phyloP scores from a whole-genome alignment of 1,140 invertebrate genomes.

The Metopolophium dirhodum region DNA sequence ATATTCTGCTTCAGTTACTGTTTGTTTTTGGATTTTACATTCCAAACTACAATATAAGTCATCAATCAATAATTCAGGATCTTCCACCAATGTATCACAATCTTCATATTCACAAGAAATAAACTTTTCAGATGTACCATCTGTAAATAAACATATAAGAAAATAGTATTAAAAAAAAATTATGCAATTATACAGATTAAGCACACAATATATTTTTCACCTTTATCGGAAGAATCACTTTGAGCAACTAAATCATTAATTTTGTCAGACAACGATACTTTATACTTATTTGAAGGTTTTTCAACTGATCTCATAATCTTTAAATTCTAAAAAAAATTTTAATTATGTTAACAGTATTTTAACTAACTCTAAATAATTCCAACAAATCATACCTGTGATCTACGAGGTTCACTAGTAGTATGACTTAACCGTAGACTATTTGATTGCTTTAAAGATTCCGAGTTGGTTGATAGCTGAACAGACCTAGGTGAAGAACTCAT shows the following conservation, averaged over 20 bases:
- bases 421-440: background rate
- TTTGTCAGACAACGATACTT: background rate
- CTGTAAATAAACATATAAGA: background rate
- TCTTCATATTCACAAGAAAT: conserved; percentile 30
- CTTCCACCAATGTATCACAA: conserved; percentile 37
- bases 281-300: background rate
- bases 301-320: background rate
- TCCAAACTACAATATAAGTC: conserved; percentile 30
- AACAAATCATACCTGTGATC: background rate
- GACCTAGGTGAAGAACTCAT: background rate
- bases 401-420: background rate
- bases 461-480: background rate
- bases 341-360: background rate
- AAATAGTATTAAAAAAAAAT: too few species aligned
- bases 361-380: background rate
- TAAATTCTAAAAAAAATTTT: background rate
- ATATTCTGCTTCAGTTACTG: background rate
- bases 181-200: background rate
- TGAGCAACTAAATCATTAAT: background rate
- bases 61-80: conserved; percentile 18
- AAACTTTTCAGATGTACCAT: background rate
- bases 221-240: background rate
- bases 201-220: background rate
- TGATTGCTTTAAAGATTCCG: background rate
- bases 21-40: conserved; percentile 26